phyloP scores from a whole-genome alignment of 1,140 invertebrate genomes.

The Apis dorsata region DNA sequence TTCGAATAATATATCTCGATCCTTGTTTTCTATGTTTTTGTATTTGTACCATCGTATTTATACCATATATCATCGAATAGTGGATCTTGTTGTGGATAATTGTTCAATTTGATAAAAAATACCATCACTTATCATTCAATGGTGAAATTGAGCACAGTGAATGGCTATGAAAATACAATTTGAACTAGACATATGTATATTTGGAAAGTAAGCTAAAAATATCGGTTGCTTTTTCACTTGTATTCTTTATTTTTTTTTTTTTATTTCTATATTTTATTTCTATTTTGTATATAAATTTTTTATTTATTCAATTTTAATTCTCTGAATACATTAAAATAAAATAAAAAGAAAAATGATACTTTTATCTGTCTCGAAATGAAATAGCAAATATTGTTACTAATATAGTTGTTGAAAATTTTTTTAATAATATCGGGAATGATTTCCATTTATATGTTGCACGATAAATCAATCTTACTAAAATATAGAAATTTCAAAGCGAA shows the following conservation, averaged over 20 bases:
- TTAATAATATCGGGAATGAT: background rate
- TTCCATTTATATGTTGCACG: background rate
- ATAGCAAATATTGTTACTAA: background rate
- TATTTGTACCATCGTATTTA: background rate
- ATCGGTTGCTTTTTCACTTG: background rate
- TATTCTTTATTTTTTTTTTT: too few species aligned
- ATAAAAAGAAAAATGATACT: too few species aligned
- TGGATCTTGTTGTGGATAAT: background rate
- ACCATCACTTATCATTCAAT: background rate
- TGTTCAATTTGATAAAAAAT: background rate
- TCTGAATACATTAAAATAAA: too few species aligned
- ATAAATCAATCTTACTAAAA: background rate
- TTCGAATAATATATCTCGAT: background rate
- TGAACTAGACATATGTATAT: too few species aligned
- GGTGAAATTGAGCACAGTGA: background rate
- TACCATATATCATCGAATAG: background rate
- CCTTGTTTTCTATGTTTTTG: background rate
- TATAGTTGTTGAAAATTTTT: too few species aligned
- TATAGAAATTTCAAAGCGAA: background rate
- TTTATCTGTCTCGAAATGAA: background rate
- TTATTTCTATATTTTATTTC: background rate
- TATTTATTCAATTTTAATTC: too few species aligned
- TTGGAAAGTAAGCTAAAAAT: background rate
- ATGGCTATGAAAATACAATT: background rate
- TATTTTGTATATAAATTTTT: too few species aligned